Conservation (phyloP, 2,888 invertebrate genomes). For the Apamea anceps region DNA sequence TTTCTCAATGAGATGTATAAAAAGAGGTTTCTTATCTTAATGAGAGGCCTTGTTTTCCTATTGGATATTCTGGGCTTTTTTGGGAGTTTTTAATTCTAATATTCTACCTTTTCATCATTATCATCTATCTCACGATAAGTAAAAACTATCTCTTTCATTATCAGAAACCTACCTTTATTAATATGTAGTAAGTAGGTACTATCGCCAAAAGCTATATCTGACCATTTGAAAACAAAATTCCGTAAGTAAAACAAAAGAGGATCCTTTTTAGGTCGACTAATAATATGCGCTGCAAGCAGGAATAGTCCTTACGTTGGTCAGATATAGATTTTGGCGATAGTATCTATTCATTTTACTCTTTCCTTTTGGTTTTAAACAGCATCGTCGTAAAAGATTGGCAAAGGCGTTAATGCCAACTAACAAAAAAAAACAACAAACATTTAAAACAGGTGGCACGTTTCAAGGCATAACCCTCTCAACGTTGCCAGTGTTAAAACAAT, state of each 20-base stretch:
- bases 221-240: no score
- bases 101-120: background rate
- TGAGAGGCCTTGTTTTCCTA: background rate
- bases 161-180: background rate
- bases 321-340: no score
- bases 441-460: conserved; percentile 6
- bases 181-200: background rate
- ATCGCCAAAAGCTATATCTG: no score
- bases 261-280: no score
- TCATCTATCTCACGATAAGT: background rate
- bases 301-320: no score
- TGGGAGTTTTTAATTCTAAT: background rate
- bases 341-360: background rate
- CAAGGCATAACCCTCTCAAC: conserved; percentile 1
- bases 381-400: background rate
- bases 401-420: background rate
- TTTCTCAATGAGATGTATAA: background rate
- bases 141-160: background rate
- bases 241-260: no score
- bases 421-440: background rate
- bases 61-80: no score
- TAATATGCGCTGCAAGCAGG: no score
- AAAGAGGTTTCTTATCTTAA: background rate
- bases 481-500: conserved; percentile 39
- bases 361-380: background rate